Evolutionary conservation across 2,797 vertebrate genomes (phyloP), one percentile per base, ranked within the genome.

Genomic region (Melanotaenia trifasciata): DNA sequence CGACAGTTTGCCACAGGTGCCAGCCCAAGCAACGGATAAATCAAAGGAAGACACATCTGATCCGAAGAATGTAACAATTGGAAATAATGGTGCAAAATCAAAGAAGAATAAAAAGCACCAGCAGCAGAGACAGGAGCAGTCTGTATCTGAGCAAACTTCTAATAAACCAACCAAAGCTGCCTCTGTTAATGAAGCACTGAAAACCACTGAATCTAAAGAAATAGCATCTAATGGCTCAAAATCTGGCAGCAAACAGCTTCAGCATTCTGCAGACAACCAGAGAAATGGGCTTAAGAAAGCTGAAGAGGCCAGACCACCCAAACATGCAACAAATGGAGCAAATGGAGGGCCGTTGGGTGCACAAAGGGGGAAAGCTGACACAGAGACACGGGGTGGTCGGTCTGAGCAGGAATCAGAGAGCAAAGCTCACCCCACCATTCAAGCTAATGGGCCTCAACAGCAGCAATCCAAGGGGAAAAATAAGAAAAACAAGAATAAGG

Each of bases 401-500:
- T 57, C 57, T 47, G 95, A 95, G 66, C 92, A 87, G 63, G 94
- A 94, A 28, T 70, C 74, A 0, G 94, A 95, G 36, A 86, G 76
- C 76, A 94, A 84, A 87, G 80, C 73, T 79, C 85, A 83, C 38
- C 59, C 72, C 6, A 35, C 28, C 58, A n/a, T 85, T 84, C 72
- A 86, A 45, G 72, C 88, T 4, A 94, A 93, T 53, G 96, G 93
- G 0, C 94, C 96, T 82, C 92, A 86, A 36, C 97, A 96, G 89
- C 95, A 95, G 2, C 97, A 97, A 84, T 73, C 95, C 69, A 99
- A 96, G 94, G 95, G 96, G 71, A 98, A 96, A 89, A 96, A 92
- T 90, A 97, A 96, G 91, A 97, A 98, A 92, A 98, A 93, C 95
- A 96, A 96, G 79, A 98, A 94, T 94, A 98, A 97, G 90, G 94